These are phyloP conservation scores for Thinocorus orbignyianus DNA, from an alignment of 2,113 vertebrate genomes.

Conservation along the genomic window DNA sequence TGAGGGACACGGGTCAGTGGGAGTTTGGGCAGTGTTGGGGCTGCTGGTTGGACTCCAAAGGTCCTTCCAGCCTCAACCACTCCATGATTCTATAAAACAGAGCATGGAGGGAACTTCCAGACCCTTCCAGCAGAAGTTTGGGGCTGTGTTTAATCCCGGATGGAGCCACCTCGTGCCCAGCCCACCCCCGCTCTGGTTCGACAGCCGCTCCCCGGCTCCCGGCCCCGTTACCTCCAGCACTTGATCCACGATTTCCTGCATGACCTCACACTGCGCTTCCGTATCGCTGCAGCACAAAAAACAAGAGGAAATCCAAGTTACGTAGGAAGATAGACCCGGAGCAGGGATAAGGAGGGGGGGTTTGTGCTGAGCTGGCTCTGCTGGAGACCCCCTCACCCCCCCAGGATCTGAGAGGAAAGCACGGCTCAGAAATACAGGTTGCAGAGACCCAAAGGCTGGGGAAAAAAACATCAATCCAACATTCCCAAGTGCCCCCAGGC, in stretches of 20 bases:
- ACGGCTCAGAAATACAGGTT: neutral
- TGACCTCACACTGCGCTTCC: constrained; percentile 94
- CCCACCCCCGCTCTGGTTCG: neutral
- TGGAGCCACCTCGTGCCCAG: accelerated
- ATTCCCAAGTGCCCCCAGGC: accelerated
- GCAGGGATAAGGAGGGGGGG: neutral
- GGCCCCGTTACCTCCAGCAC: constrained; percentile 86
- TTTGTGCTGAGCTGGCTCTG: neutral
- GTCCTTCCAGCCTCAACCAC: no score
- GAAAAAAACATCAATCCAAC: neutral
- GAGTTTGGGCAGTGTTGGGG: no score
- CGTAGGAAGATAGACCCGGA: neutral
- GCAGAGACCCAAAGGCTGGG: neutral
- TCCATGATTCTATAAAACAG: no score
- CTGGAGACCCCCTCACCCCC: neutral
- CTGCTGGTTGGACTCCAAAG: no score
- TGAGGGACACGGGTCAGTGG: no score
- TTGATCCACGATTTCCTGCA: constrained; percentile 98
- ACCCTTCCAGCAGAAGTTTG: neutral
- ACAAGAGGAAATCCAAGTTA: constrained; percentile 33
- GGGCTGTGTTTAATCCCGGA: neutral
- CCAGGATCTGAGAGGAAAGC: neutral
- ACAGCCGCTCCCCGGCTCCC: neutral
- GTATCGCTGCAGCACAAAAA: constrained; percentile 79
- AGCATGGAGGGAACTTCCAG: accelerated